Conservation (phyloP, 2,888 invertebrate genomes). For the Dasypogon diadema region DNA sequence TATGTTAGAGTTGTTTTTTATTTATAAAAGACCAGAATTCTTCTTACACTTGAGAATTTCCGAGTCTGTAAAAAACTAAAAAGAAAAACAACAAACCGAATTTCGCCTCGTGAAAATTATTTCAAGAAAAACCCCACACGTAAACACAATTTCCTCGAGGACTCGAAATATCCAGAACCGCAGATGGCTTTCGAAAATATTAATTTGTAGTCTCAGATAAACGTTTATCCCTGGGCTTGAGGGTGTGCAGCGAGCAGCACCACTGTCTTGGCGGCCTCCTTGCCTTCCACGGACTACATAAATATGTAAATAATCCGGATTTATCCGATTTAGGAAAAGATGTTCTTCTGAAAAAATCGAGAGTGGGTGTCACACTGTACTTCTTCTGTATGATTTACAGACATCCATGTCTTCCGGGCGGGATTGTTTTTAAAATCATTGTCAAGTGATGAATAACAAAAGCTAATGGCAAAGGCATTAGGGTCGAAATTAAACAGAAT, state of each 20-base stretch:
- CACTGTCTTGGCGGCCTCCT: conserved; percentile 17
- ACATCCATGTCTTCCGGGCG: background rate
- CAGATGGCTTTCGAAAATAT: conserved; percentile 55
- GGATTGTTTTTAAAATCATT: conserved; percentile 32
- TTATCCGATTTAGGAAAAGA: conserved; percentile 53
- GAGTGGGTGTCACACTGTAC: conserved; percentile 3
- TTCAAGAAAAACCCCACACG: conserved; percentile 10
- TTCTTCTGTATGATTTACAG: conserved; percentile 41
- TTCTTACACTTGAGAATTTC: too few relatives aligned
- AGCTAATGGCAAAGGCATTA: conserved; percentile 6
- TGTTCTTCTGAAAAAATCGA: conserved; percentile 31
- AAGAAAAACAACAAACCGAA: background rate
- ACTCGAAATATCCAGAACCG: conserved; percentile 42
- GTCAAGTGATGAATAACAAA: conserved; percentile 17
- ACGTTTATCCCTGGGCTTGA: conserved; percentile 51
- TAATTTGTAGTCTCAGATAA: conserved; percentile 55
- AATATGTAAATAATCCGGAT: conserved; percentile 56
- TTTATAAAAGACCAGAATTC: too few relatives aligned
- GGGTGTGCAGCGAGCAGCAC: background rate
- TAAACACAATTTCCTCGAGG: background rate
- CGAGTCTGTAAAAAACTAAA: too few relatives aligned
- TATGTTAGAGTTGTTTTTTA: too few relatives aligned
- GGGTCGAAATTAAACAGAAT: too few relatives aligned
- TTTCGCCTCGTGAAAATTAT: background rate
- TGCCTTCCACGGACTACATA: conserved; percentile 45